Evolutionary conservation across 2,113 vertebrate species (phyloP), one percentile per base, ranked within the genome.

Genomic region (Ariopsis seemanni): DNA sequence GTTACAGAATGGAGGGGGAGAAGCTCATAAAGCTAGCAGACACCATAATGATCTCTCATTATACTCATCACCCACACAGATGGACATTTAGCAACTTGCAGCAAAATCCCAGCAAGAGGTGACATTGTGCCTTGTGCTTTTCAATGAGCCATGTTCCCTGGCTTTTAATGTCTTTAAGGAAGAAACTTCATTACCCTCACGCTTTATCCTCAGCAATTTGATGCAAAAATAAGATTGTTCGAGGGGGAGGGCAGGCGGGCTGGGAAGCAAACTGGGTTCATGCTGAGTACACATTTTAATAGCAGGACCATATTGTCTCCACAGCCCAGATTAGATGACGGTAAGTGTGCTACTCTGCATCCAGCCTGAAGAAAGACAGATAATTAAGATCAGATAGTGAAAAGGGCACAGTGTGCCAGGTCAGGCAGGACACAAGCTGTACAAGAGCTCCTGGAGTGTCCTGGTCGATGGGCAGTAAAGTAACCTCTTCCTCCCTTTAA

Each of bases 241-340:
- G 10, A 88, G 88, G 86, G 84, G 78, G 92, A 91, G 90, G 78
- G 78, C 15, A 18, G 50, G n/a, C 6, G 14, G 0, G 42, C 75
- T 52, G 25, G 52, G 80, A 89, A 87, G 88, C 63, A 74, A 90
- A 91, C 86, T 81, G 91, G 91, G 90, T 91, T 90, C 27, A 74
- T 15, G 62, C 82, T 86, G 86, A 92, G 90, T 89, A 88, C 84
- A 79, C 83, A 87, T 88, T 92, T 93, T 86, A 94, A 93, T 89
- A 88, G 86, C 74, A 10, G 80, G 89, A 91, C 84, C 79, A 92
- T 89, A 91, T 91, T 90, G 84, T 80, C 90, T 92, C 84, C 85
- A 69, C 67, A 57, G 42, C 63, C 57, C 88, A 75, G 93, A 93
- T 92, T 88, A 89, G 84, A 91, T 78, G 53, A 80, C 86, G 87